Evolutionary conservation across 2,888 invertebrate genomes (phyloP), one percentile per base, ranked within the genome.

Genomic region (Lycophotia porphyrea): DNA sequence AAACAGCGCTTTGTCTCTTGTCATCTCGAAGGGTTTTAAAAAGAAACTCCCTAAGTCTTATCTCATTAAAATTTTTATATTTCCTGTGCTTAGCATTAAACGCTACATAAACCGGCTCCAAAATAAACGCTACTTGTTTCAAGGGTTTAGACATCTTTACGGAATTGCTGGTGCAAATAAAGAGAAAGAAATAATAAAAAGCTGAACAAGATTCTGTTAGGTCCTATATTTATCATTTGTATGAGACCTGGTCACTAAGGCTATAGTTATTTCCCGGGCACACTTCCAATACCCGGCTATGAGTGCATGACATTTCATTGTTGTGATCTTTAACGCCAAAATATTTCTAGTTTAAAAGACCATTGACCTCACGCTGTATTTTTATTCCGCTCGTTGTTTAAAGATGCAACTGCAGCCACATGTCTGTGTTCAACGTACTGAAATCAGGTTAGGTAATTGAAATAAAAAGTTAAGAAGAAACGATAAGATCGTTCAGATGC

Each of bases 381-480:
- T 67, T 65, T 72, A 68, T 81, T 58, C 34, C 15, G 34, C 39
- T 44, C 39, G 36, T 60, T 69, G 36, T 71, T 81, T 61, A 47
- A 64, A 71, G 61, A 63, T 66, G 66, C 61, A 66, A 76, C 71
- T 82, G 63, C 65, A 76, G 47, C 68, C 65, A 70, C 61, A 75
- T 71, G 65, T 39, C 67, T 49, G 58, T 63, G 76, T 65, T 74
- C 67, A 80, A 47, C 64, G 67, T 64, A 60, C 72, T 39, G 34
- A 27, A 86, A 84, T 71, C 64, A 31, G 80, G 78, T 76, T 84
- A 76, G 52, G 44, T 65, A 70, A 83, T 75, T 81, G 52, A 84
- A 84, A 68, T 74, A 75, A 85, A 78, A 83, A 76, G 21, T 49
- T 68, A 69, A 74, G 64, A 82, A 81, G 74, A 80, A 82, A 64